Conservation (phyloP, 2,888 invertebrate species). For the Patella caerulea region DNA sequence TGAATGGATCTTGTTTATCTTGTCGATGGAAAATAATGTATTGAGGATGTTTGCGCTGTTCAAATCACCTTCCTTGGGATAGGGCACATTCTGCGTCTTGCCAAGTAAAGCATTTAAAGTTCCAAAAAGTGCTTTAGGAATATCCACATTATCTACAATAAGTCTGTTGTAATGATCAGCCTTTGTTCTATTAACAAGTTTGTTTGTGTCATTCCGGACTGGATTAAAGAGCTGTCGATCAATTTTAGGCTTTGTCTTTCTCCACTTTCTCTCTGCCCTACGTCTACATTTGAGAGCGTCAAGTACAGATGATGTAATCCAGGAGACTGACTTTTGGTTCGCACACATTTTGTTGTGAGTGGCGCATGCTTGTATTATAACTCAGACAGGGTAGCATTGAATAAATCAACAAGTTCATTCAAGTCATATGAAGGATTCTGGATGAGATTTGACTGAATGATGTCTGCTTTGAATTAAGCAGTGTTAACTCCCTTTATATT, state of each 20-base stretch:
- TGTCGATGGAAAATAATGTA: not conserved
- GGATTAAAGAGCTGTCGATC: not conserved
- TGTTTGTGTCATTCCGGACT: not conserved
- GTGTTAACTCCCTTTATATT: not conserved
- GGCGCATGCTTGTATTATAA: not conserved
- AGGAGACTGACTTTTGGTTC: not conserved
- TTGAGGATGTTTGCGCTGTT: not conserved
- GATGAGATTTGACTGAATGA: too few species aligned
- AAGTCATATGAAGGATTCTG: not conserved
- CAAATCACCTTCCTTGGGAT: not conserved
- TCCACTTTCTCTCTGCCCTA: not conserved
- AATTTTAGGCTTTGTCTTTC: not conserved
- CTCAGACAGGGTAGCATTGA: not conserved
- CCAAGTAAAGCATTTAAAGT: not conserved
- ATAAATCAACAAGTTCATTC: not conserved
- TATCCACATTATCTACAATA: not conserved
- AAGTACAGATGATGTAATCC: not conserved
- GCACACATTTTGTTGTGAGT: slow-evolving; percentile 3
- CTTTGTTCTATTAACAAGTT: not conserved
- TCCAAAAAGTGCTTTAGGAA: not conserved
- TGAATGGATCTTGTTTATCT: not conserved
- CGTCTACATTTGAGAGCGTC: not conserved
- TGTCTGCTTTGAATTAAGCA: not conserved
- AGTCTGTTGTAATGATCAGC: not conserved
- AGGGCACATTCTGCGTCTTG: not conserved